phyloP scores from a whole-genome alignment of 1,140 invertebrate species.

The Psix sp. region DNA sequence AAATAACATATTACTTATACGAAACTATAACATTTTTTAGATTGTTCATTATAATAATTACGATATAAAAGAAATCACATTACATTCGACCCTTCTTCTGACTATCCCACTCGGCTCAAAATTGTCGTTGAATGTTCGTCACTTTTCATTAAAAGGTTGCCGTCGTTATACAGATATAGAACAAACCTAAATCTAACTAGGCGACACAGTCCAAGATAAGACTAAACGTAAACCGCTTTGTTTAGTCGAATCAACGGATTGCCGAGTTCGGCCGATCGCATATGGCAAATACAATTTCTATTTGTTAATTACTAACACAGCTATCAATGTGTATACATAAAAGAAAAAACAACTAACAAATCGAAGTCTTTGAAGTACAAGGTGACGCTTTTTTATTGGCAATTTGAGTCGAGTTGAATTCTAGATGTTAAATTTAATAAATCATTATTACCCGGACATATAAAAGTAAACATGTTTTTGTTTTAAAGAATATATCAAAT shows the following conservation, averaged over 20 bases:
- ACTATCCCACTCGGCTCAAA: constrained; percentile 61
- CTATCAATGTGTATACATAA: too few relatives aligned
- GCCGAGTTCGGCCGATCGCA: constrained; percentile 11
- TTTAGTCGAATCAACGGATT: constrained; percentile 70
- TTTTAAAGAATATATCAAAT: background rate
- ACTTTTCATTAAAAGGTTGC: constrained; percentile 5
- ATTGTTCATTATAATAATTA: constrained; percentile 75
- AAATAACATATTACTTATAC: constrained; percentile 78
- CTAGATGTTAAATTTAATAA: constrained; percentile 37
- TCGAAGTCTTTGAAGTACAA: too few relatives aligned
- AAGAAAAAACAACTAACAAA: background rate
- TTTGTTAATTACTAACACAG: background rate
- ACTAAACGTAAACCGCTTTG: constrained; percentile 70
- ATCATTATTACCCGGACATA: constrained; percentile 27
- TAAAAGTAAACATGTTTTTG: constrained; percentile 24
- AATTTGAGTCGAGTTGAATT: constrained; percentile 35
- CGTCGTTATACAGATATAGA: background rate
- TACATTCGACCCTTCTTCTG: constrained; percentile 73
- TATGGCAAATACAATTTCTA: constrained; percentile 31
- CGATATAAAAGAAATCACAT: constrained; percentile 78
- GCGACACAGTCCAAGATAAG: constrained; percentile 62
- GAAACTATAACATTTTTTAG: constrained; percentile 78
- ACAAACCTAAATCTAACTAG: background rate
- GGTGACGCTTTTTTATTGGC: constrained; percentile 18
- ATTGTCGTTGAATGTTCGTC: constrained; percentile 26